phyloP scores from a whole-genome alignment of 2,888 invertebrate genomes.

The Salticus scenicus region DNA sequence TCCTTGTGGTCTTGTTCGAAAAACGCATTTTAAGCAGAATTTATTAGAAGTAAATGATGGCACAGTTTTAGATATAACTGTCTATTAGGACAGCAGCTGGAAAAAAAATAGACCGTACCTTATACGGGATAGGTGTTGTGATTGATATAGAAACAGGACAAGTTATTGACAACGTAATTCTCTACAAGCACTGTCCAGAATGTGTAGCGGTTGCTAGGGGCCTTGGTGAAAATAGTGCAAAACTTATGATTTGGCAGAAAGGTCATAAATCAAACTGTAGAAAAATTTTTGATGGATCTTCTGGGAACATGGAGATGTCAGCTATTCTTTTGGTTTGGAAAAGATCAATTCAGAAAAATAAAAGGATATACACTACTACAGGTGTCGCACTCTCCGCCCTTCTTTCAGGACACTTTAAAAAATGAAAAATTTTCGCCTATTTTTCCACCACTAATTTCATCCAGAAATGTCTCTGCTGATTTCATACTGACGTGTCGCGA shows the following conservation, averaged over 20 bases:
- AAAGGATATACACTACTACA: too few relatives aligned
- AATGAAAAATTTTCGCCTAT: too few relatives aligned
- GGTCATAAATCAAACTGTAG: neutral
- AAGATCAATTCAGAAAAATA: neutral
- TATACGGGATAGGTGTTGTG: neutral
- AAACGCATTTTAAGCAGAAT: neutral
- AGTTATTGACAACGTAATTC: neutral
- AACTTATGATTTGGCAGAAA: slow-evolving; percentile 2
- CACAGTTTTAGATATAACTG: neutral
- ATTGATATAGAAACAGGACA: slow-evolving; percentile 2
- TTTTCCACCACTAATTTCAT: too few relatives aligned
- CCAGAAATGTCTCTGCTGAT: too few relatives aligned
- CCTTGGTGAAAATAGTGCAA: neutral
- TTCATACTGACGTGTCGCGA: too few relatives aligned
- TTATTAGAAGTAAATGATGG: neutral
- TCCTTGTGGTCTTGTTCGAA: neutral
- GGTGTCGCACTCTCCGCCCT: too few relatives aligned
- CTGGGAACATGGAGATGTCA: neutral
- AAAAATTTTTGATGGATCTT: neutral
- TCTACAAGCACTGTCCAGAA: slow-evolving; percentile 15
- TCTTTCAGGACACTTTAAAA: too few relatives aligned
- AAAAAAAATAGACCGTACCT: neutral
- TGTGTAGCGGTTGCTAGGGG: neutral
- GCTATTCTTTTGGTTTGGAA: slow-evolving; percentile 3
- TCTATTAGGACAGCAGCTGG: slow-evolving; percentile 13